Evolutionary conservation across 2,797 vertebrate species (phyloP).

Genomic region (Crocodylus rhombifer): DNA sequence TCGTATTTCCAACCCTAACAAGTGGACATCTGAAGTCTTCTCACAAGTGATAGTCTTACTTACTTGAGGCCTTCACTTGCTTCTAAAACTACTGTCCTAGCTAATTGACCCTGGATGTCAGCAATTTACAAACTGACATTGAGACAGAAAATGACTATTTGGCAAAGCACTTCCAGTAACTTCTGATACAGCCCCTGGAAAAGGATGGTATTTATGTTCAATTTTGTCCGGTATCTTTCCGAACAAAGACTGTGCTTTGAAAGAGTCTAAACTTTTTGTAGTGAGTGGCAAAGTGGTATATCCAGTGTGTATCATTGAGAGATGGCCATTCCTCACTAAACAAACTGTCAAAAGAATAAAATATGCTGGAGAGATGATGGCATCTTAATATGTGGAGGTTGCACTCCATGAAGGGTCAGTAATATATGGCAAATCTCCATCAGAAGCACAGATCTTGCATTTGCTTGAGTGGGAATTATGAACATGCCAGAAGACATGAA

Average conservation of each 20-base stretch:
- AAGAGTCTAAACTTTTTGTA: background rate
- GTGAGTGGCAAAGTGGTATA: background rate
- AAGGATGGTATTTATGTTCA: background rate
- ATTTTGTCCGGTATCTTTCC: background rate
- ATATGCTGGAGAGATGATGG: background rate
- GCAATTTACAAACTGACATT: background rate
- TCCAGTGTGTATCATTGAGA: background rate
- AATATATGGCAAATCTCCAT: background rate
- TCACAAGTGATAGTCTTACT: background rate
- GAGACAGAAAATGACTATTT: background rate
- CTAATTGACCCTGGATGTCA: background rate
- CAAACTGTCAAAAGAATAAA: background rate
- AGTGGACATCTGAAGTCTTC: background rate
- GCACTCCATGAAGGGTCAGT: background rate
- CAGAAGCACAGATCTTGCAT: background rate
- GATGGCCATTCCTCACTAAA: background rate
- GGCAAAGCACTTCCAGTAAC: background rate
- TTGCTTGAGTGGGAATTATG: background rate
- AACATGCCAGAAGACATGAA: background rate
- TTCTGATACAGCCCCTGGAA: background rate
- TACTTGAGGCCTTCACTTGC: background rate
- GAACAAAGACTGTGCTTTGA: background rate
- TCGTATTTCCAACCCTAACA: background rate
- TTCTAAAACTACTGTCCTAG: background rate
- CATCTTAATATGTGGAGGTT: background rate